phyloP scores from a whole-genome alignment of 2,888 invertebrate genomes.

The Cremastobaeus sp. region DNA sequence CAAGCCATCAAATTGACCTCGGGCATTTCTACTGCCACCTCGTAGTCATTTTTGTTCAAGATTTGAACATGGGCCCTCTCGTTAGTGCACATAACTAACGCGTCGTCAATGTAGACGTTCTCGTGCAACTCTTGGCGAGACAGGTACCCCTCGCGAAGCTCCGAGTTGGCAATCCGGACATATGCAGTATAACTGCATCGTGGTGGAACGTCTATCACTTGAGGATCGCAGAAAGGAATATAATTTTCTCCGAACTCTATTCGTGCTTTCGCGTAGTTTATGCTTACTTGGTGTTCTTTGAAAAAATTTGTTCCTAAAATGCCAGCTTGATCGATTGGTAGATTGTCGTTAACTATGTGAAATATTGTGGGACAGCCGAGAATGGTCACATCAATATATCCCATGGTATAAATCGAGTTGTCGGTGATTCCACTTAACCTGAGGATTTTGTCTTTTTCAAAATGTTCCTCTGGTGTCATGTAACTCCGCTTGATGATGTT shows the following conservation, averaged over 20 bases:
- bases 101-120: not conserved
- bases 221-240: slow-evolving; percentile 1
- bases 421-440: slow-evolving; percentile 38
- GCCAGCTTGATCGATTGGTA: no score
- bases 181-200: not conserved
- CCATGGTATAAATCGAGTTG: slow-evolving; percentile 12
- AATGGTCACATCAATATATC: slow-evolving; percentile 12
- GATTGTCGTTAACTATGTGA: slow-evolving; percentile 27
- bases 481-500: slow-evolving; percentile 35
- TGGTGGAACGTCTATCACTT: not conserved
- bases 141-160: not conserved
- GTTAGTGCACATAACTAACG: not conserved
- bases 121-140: not conserved
- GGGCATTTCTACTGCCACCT: no score
- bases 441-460: slow-evolving; percentile 12
- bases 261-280: slow-evolving; percentile 19
- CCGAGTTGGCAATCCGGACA: not conserved
- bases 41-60: not conserved
- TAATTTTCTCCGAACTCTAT: slow-evolving; percentile 2
- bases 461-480: not conserved
- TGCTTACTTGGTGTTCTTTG: slow-evolving; percentile 5
- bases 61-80: not conserved
- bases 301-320: no score
- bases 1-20: not conserved
- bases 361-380: slow-evolving; percentile 18